Base-by-base conservation (phyloP, 2,113 vertebrate species). In the Rallus limicola region DNA sequence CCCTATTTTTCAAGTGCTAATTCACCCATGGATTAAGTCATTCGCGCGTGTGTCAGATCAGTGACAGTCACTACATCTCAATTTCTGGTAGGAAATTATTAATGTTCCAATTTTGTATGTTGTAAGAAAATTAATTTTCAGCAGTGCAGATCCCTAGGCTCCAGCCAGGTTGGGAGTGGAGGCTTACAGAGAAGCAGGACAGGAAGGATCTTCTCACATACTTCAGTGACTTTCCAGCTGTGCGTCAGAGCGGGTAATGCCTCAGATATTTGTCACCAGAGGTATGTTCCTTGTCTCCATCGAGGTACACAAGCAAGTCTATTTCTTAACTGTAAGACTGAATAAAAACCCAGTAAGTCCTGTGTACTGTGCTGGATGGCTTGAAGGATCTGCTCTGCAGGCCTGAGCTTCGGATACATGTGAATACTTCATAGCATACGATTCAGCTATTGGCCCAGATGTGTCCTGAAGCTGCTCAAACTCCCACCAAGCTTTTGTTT, bases 401-500 rank as follows among this genome's bases (percentile, higher is more conserved):
- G 55, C 53, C 53, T 84, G 34, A 74, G 60, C 44, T 63, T 93
- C 58, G 88, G 82, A 76, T 75, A 53, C 25, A 53, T 23, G 12
- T 50, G 58, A 67, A 82, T 80, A 69, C 42, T 82, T 70, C 6
- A 62, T 55, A 90, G 62, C 62, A 53, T 53, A 52, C 21, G 83
- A 31, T 81, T 88, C 34, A 88, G 48, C 48, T 74, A 6, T 88
- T 89, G 10, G 26, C 53, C 85, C n/a, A 44, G n/a, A n/a, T 77
- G 76, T 86, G 38, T 85, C 82, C 65, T 84, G 79, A 70, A 88
- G 76, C 40, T 67, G 44, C 70, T 92, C 53, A 79, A 33, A 88
- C 58, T 87, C 84, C 92, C 65, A 42, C 60, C 64, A 80, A 65
- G 65, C 48, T 93, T 86, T 93, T 82, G 40, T 77, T 95, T 86